Conservation (phyloP, 2,888 invertebrate species). For the Meiosimyza decipiens region DNA sequence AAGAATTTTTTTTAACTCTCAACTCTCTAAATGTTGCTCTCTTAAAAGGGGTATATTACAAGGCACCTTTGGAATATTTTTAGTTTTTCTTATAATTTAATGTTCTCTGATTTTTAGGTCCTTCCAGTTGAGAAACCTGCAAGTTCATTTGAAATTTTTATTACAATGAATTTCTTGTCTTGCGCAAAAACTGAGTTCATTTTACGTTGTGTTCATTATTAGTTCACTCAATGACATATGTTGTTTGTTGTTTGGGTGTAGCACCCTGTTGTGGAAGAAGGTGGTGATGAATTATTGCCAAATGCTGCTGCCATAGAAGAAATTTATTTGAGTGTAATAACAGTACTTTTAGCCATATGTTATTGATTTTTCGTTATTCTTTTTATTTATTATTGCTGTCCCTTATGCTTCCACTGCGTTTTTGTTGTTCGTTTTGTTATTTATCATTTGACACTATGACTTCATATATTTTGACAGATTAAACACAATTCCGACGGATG, state of each 20-base stretch:
- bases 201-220: slow-evolving; percentile 28
- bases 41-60: too few relatives aligned
- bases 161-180: slow-evolving; percentile 7
- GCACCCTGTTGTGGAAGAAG: neutral
- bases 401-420: slow-evolving; percentile 21
- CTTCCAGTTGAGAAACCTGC: too few relatives aligned
- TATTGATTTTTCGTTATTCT: slow-evolving; percentile 57
- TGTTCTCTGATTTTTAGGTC: too few relatives aligned
- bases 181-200: slow-evolving; percentile 26
- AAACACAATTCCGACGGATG: too few relatives aligned
- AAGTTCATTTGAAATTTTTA: too few relatives aligned
- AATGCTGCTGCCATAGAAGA: neutral
- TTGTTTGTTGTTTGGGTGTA: neutral
- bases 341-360: slow-evolving; percentile 54
- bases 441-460: slow-evolving; percentile 47
- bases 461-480: slow-evolving; percentile 35
- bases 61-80: too few relatives aligned
- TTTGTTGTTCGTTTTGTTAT: slow-evolving; percentile 43
- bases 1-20: too few relatives aligned
- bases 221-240: slow-evolving; percentile 21
- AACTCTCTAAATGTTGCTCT: too few relatives aligned
- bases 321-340: slow-evolving; percentile 37
- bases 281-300: neutral
- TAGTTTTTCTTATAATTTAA: too few relatives aligned
- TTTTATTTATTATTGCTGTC: slow-evolving; percentile 27